Evolutionary conservation across 1,140 invertebrate species (phyloP), one percentile per base, ranked within the genome.

Genomic region (Zaprionus kolodkinae): DNA sequence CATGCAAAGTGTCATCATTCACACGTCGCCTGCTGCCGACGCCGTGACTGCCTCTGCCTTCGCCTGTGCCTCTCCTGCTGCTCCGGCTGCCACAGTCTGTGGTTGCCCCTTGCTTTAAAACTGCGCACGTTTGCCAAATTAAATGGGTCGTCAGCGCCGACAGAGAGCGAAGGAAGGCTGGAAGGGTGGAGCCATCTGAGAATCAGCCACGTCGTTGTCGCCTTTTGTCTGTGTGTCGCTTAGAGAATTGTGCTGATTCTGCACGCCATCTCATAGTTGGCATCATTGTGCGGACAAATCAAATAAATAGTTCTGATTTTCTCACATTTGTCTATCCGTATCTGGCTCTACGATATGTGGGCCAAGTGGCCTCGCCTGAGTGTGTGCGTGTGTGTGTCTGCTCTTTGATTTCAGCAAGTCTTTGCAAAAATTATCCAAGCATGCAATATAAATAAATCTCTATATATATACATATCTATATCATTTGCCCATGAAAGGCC

Each of bases 1-100:
- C 85, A 89, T 90, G 79, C 87, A 90, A 90, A 90, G 86, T 91
- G 87, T 91, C 87, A 90, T 90, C 86, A 90, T 91, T 90, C 86
- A 90, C 86, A 90, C 86, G 87, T 90, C 83, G 77, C 76, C 65
- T 57, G 63, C 61, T 70, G 70, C 38, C 48, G 45, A 40, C 38
- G 38, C 13, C 38, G 38, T 45, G 40, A 45, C 40, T 45, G 40
- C 9, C 40, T 45, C 40, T 43, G 38, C 38, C 50, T 30, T 3
- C 27, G 27, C 27, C 27, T 30, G 27, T 30, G 27, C 27, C 27
- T 30, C 27, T 30, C 6, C 27, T 30, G 62, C 61, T 68, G 62
- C 65, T 48, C 21, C 21, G 21, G 33, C 43, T 60, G 60, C 55
- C 76, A 62, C 75, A 64, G 57, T 33, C 50, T 75, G 74, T 69